Conservation (phyloP, 2,113 vertebrate species). For the Aegithalos caudatus region DNA sequence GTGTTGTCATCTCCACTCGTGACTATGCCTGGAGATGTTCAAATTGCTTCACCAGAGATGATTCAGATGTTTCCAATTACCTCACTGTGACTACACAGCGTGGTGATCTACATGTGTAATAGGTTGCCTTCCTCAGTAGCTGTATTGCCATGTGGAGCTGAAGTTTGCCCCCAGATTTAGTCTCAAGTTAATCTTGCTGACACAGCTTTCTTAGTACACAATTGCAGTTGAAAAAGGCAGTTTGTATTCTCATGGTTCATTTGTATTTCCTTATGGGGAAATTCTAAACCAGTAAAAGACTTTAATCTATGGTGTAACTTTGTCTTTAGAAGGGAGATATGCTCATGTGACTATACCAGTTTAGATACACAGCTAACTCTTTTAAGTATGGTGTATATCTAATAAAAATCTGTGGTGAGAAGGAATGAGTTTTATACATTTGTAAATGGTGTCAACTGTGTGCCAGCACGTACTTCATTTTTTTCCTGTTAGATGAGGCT, state of each 20-base stretch:
- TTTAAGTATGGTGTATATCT: neutral
- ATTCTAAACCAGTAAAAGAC: neutral
- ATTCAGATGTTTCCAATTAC: conserved; percentile 6
- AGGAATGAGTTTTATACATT: neutral
- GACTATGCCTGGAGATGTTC: conserved; percentile 12
- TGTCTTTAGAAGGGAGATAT: neutral
- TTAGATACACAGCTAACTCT: neutral
- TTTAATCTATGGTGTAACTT: neutral
- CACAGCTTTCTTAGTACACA: neutral
- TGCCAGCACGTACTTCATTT: fast-evolving
- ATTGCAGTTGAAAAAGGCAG: neutral
- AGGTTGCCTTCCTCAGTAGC: neutral
- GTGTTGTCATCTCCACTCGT: neutral
- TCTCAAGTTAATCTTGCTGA: neutral
- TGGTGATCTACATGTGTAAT: neutral
- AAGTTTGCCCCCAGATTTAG: neutral
- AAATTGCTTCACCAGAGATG: conserved; percentile 31
- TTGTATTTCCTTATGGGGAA: neutral
- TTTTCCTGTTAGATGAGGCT: neutral
- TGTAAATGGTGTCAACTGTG: neutral
- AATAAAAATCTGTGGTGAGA: neutral
- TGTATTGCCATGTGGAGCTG: neutral
- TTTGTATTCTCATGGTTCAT: neutral
- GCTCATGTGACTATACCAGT: fast-evolving
- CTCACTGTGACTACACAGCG: neutral